Percentiles rank a stretch among this genome's conserved stretches.
Conservation (phyloP, 2,113 vertebrate genomes). For the Grallaria varia region DNA sequence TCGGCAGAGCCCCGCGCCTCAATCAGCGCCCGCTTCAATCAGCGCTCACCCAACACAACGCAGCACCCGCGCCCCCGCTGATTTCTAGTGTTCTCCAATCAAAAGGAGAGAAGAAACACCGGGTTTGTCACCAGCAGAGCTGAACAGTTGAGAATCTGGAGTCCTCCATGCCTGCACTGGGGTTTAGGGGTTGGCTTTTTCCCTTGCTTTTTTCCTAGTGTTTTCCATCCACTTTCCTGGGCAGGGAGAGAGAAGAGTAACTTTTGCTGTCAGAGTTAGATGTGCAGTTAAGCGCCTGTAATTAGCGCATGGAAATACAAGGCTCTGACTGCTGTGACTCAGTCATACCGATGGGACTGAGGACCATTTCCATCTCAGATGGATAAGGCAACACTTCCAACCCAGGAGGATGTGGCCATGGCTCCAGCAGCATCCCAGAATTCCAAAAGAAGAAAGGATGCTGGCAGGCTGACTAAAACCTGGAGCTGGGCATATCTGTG, state of each 20-base stretch:
- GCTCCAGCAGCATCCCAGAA: neutral
- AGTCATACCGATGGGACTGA: neutral
- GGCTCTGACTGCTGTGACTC: neutral
- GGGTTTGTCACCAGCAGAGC: conserved; percentile 14
- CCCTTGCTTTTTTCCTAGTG: neutral
- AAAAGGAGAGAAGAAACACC: conserved; percentile 57
- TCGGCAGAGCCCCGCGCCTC: conserved; percentile 48
- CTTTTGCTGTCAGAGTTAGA: neutral
- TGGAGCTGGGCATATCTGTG: rapidly evolving
- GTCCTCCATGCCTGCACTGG: rapidly evolving
- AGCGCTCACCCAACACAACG: conserved; percentile 74
- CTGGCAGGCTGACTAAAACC: neutral
- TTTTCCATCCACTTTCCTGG: neutral
- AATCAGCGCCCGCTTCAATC: conserved; percentile 76
- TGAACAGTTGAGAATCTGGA: conserved; percentile 50
- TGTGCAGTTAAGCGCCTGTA: neutral
- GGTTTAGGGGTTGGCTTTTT: neutral
- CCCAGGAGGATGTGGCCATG: neutral
- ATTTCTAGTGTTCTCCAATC: conserved; percentile 82
- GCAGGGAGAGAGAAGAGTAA: neutral
- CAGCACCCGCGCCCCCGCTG: conserved; percentile 71
- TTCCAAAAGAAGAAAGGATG: neutral
- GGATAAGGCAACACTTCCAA: neutral
- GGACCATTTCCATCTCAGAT: neutral
- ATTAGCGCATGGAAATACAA: neutral